These are phyloP conservation scores for Vanessa atalanta DNA, from an alignment of 1,140 invertebrate genomes.

Conservation along the genomic window DNA sequence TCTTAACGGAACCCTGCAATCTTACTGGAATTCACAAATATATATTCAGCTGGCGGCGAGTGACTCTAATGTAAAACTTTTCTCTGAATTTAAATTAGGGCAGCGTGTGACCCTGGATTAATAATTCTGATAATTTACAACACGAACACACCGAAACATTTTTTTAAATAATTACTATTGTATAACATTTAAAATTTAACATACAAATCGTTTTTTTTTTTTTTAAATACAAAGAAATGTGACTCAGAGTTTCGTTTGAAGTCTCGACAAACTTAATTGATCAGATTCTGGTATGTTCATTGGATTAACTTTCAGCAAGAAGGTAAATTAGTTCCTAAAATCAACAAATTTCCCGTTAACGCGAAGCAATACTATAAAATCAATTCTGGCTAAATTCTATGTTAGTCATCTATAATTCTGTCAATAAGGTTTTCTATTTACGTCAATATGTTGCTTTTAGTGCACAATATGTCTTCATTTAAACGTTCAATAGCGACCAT, in stretches of 20 bases:
- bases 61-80: conserved; percentile 36
- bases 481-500: conserved; percentile 26
- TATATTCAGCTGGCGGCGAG: conserved; percentile 39
- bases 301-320: background rate
- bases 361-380: background rate
- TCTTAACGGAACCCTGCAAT: conserved; percentile 57
- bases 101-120: background rate
- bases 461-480: conserved; percentile 23
- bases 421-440: conserved; percentile 20
- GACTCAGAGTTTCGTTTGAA: too few relatives aligned
- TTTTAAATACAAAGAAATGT: too few relatives aligned
- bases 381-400: conserved; percentile 13
- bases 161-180: background rate
- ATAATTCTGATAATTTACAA: background rate
- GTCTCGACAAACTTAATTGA: background rate
- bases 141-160: background rate
- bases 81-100: conserved; percentile 23
- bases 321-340: background rate
- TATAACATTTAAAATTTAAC: too few relatives aligned
- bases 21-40: conserved; percentile 58
- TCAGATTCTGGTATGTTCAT: background rate
- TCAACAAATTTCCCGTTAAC: background rate
- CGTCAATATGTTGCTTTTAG: conserved; percentile 9
- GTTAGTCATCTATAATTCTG: conserved; percentile 16
- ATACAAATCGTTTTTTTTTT: too few relatives aligned